Evolutionary conservation across 1,140 invertebrate genomes (phyloP).

Genomic region (Holotrichia oblita): DNA sequence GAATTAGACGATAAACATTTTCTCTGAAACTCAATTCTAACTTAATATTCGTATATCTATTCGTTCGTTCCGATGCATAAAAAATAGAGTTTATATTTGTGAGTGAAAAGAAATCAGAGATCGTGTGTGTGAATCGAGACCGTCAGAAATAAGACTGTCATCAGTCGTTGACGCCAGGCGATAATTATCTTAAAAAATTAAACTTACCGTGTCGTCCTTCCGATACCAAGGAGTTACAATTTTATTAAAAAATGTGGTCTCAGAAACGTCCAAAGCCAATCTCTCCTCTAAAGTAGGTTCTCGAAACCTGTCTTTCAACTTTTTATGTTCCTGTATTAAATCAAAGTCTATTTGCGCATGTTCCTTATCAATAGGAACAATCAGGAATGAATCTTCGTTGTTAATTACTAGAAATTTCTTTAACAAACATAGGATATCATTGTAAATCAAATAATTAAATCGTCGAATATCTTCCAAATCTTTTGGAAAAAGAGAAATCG

Average conservation of each 20-base stretch:
- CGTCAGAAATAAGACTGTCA: too few relatives aligned
- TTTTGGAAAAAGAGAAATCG: constrained; percentile 63
- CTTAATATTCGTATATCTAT: too few relatives aligned
- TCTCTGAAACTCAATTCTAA: too few relatives aligned
- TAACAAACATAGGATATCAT: constrained; percentile 77
- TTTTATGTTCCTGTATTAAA: constrained; percentile 61
- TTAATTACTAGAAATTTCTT: constrained; percentile 83
- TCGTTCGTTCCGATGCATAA: too few relatives aligned
- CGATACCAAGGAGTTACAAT: constrained; percentile 90
- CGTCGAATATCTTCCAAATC: constrained; percentile 68
- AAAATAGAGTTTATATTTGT: too few relatives aligned
- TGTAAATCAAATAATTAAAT: constrained; percentile 71
- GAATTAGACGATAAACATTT: too few relatives aligned
- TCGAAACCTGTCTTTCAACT: constrained; percentile 50
- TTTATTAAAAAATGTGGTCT: constrained; percentile 71
- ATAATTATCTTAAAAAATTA: too few relatives aligned
- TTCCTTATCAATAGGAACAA: constrained; percentile 73
- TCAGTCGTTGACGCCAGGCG: too few relatives aligned
- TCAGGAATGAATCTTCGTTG: constrained; percentile 74
- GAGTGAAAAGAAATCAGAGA: too few relatives aligned
- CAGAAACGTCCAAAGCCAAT: constrained; percentile 68
- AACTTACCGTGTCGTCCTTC: constrained; percentile 65
- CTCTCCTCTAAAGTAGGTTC: constrained; percentile 65
- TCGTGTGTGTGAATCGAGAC: too few relatives aligned
- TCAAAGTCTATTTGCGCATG: constrained; percentile 72